Evolutionary conservation across 2,888 invertebrate genomes (phyloP), one percentile per base, ranked within the genome.

Genomic region (Lasioglossum figueresi): DNA sequence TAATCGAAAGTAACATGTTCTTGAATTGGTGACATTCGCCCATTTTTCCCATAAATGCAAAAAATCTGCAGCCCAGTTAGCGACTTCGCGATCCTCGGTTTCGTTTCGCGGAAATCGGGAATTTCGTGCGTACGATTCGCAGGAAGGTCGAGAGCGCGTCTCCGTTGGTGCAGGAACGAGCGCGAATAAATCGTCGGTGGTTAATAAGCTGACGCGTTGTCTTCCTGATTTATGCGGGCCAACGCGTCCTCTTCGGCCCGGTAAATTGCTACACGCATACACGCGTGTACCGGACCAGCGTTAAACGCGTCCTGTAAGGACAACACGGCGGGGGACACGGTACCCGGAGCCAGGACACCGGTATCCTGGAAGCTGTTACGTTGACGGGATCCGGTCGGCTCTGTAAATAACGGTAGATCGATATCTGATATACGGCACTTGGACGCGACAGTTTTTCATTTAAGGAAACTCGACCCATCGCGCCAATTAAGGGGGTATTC

Each of bases 131-230:
- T 23, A 23, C 23, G 68, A 12, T 5, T 14, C 66, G 68, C 68
- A 31, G 63, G 31, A 2, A 63, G 31, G 68, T n/a, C 37, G 40
- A n/a, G 66, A 34, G 66, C 66, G 66, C 52, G 10, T 52, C 31
- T 19, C 6, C 16, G 66, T 79, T 79, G 71, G 70, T 74, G 80
- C 75, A 76, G 75, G 56, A 86, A 80, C 86, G 73, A 63, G 83
- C 76, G 86, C 82, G 86, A 87, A 86, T 87, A 86, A 88, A 88
- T 88, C 80, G 88, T 80, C 76, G 79, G 75, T 66, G 90, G 91
- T 91, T 92, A 92, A 92, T 91, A 90, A 88, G 90, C 89, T 87
- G 85, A 88, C 90, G 90, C 89, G 90, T 91, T 91, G 90, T 91
- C 90, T 89, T 90, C 87, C 88, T 92, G 92, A 92, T 92, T 92